Conservation (phyloP, 2,113 vertebrate species). For the Sus scrofa region T2T-Sscrofa CM000818.6:87908001-87908500, state of each 20-base stretch:
- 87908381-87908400: background rate
- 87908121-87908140: conserved; percentile 62
- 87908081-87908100: conserved; percentile 37
- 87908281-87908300: background rate
- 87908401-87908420: background rate
- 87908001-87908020: conserved; percentile 69
- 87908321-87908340: background rate
- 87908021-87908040: conserved; percentile 67
- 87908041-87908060: conserved; percentile 43
- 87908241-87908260: background rate
- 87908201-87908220: conserved; percentile 45
- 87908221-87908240: background rate
- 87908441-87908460: background rate
- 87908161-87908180: conserved; percentile 73
- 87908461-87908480: background rate
- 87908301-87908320: background rate
- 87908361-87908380: background rate
- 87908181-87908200: conserved; percentile 53
- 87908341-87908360: background rate
- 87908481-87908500: background rate
- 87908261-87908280: background rate
- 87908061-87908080: conserved; percentile 59
- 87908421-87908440: background rate
- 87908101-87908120: conserved; percentile 60
- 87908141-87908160: conserved; percentile 58